Evolutionary conservation across 2,113 vertebrate species (phyloP).

Genomic region (Gambusia affinis): DNA sequence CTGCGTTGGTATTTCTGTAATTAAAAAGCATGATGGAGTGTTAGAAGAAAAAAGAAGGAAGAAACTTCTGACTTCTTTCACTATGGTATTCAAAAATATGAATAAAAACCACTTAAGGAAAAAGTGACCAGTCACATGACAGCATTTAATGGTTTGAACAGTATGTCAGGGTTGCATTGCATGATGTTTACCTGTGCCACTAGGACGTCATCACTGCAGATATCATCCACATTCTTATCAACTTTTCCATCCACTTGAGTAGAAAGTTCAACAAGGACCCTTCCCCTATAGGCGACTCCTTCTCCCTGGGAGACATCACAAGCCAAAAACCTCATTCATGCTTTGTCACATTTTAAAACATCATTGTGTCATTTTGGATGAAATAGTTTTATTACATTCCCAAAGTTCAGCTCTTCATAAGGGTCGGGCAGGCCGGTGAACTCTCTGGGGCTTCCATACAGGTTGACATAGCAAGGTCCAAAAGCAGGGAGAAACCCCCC

Average conservation of each 20-base stretch:
- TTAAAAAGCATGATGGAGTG: not conserved
- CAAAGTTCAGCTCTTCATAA: conserved; percentile 92
- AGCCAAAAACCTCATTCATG: conserved; percentile 5
- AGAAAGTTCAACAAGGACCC: conserved; percentile 90
- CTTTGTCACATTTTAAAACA: not conserved
- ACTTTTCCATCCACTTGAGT: conserved; percentile 86
- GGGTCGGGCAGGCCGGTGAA: conserved; percentile 91
- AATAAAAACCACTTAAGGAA: not conserved
- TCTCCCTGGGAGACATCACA: conserved; percentile 83
- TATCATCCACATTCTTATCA: conserved; percentile 85
- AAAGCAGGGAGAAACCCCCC: conserved; percentile 95
- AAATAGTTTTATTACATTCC: conserved; percentile 81
- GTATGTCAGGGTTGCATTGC: not conserved
- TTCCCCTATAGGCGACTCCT: conserved; percentile 94
- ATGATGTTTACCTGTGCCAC: conserved; percentile 87
- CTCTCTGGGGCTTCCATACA: conserved; percentile 95
- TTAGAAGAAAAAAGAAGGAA: not conserved
- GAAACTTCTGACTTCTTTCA: not conserved
- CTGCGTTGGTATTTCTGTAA: conserved; percentile 92
- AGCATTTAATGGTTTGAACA: not conserved
- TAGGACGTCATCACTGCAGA: conserved; percentile 90
- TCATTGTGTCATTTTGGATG: too few species aligned
- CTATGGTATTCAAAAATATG: not conserved
- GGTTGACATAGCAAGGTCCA: conserved; percentile 94
- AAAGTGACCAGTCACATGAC: too few species aligned